Base-by-base conservation (phyloP, 2,888 invertebrate species). In the Leucophenga maculata region DNA sequence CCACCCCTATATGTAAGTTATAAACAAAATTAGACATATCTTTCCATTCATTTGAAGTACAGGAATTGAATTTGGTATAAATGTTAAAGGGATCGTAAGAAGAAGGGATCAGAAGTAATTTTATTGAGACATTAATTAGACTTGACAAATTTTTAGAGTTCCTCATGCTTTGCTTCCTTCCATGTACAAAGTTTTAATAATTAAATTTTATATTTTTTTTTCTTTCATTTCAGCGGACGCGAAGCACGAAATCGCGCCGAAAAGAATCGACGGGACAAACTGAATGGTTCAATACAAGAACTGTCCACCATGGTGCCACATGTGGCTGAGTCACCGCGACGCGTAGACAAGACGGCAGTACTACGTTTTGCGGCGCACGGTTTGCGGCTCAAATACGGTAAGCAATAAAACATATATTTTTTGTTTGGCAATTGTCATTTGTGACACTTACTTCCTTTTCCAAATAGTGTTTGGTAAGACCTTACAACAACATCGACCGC, bases 261-360 rank as follows among this genome's bases (percentile, higher is more conserved):
- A 88, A 97, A 97, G 89, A 93, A 94, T 87, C 92, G 97, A 18
- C 91, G 97, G 69, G 96, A 97, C 88, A 95, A 95, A 87, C 91
- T 97, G 78, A 97, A 97, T 89, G 92, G 92, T 50, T 94, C 93
- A 87, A 96, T 98, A 79, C 92, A 92, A 69, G 94, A 95, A 87
- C 91, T 98, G 88, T 94, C 95, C 69, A 90, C 92, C 55, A 91
- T 96, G 83, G 93, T 97, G 74, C 95, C 96, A 18, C 92, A 94
- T 87, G 93, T 96, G 55, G 92, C 94, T 31, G 92, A 92, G 82
- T 94, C 95, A 72, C 92, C 94, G 65, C 93, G 95, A 75, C 93
- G 94, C 81, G 92, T 96, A 84, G 97, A 97, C 89, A 97, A 97
- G 89, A 97, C 97, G 8, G 95, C 95, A 77, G 93, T 97, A 69